These are phyloP conservation scores for Motacilla alba DNA, from an alignment of 2,113 vertebrate species.

Conservation along the genomic window DNA sequence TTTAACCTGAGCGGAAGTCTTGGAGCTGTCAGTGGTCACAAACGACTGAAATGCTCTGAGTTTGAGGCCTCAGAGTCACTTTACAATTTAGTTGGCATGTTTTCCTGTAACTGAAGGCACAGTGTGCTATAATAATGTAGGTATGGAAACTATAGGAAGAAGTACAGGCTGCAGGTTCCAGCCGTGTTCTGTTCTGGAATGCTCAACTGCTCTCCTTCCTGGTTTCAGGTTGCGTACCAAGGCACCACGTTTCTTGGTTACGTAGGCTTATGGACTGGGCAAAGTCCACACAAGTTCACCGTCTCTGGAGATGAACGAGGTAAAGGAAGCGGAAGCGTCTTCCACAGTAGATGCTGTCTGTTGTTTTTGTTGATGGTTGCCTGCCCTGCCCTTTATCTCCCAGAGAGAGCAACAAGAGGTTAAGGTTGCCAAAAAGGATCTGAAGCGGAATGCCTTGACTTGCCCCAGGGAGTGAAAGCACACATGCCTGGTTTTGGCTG, in stretches of 20 bases:
- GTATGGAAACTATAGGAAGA: neutral
- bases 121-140: neutral
- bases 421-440: neutral
- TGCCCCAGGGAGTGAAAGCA: neutral
- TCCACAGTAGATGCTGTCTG: fast-evolving
- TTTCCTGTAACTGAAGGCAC: neutral
- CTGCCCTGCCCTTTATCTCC: neutral
- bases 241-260: slow-evolving; percentile 93
- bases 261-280: slow-evolving; percentile 93
- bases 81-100: neutral
- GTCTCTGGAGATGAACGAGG: slow-evolving; percentile 88
- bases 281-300: slow-evolving; percentile 88
- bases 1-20: neutral
- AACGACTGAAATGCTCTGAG: neutral
- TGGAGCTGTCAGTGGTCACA: fast-evolving
- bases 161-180: neutral
- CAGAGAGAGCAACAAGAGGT: neutral
- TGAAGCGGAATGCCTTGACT: neutral
- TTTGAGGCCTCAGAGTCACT: neutral
- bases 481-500: neutral
- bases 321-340: neutral
- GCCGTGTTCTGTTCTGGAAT: neutral
- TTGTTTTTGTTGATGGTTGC: neutral
- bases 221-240: slow-evolving; percentile 78
- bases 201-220: neutral